Evolutionary conservation across 1,140 invertebrate genomes (phyloP).

Genomic region (Drosophila ironensis): DNA sequence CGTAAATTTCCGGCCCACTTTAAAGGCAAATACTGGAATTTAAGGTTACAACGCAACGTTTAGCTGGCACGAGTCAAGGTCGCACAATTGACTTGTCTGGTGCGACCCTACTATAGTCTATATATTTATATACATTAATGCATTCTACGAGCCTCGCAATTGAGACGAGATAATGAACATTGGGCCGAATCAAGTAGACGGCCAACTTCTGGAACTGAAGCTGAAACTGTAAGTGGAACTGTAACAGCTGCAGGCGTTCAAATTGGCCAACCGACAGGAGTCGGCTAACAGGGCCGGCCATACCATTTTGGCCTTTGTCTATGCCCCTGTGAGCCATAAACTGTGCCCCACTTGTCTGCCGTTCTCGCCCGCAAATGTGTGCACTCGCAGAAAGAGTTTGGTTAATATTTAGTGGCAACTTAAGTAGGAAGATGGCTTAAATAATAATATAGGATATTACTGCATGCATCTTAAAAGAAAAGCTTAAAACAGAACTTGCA

Average conservation of each 20-base stretch:
- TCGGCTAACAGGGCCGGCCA: constrained; percentile 50
- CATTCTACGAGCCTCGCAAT: constrained; percentile 52
- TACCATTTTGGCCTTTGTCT: constrained; percentile 42
- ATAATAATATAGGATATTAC: too few species aligned
- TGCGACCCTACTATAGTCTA: constrained; percentile 50
- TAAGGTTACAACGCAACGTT: constrained; percentile 6
- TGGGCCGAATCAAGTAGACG: constrained; percentile 30
- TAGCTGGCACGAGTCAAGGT: constrained; percentile 41
- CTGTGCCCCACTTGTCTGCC: constrained; percentile 5
- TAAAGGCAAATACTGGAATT: constrained; percentile 19
- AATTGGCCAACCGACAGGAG: constrained; percentile 47
- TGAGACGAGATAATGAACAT: constrained; percentile 69
- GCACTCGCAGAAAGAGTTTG: constrained; percentile 1
- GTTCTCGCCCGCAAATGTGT: constrained; percentile 8
- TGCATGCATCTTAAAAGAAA: too few species aligned
- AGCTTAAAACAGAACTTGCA: too few species aligned
- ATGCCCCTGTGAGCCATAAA: constrained; percentile 68
- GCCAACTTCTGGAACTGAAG: constrained; percentile 62
- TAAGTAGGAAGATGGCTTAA: too few species aligned
- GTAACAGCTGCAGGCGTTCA: constrained; percentile 73
- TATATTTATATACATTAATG: constrained; percentile 46
- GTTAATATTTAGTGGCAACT: background rate
- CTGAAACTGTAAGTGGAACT: too few species aligned
- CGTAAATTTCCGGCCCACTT: constrained; percentile 46
- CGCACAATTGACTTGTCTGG: constrained; percentile 50